Evolutionary conservation across 2,888 invertebrate species (phyloP), one percentile per base, ranked within the genome.

Genomic region (Drosophila anomelani): DNA sequence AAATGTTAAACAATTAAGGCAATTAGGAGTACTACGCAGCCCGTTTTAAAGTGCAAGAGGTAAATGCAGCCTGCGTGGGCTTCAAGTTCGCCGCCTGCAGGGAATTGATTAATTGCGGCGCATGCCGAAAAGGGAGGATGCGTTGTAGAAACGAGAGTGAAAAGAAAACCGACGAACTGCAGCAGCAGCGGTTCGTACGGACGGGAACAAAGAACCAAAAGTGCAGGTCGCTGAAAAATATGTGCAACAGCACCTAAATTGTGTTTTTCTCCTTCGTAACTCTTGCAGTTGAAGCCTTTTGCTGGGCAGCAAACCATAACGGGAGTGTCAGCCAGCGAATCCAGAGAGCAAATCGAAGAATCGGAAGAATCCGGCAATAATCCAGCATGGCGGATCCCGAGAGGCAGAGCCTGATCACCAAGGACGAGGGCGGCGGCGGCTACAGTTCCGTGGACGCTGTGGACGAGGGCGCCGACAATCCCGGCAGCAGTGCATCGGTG

Each of bases 371-470:
- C 69, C 81, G 83, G 36, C 29, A 26, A 51, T 57, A 70, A 69
- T 32, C 57, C 73, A 77, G 68, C 54, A 92, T 92, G 92, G 88
- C 90, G 72, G 92, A 92, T 88, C 90, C 90, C 43, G 92, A 92
- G 76, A 91, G 91, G 77, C 92, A 92, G 78, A 88, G 91, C 61
- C 84, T 92, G 66, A 83, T 92, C 73, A 86, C 87, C 66, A 90
- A 90, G 57, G 91, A 92, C 23, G 79, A 84, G 44, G 79, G 81
- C 46, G 84, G 80, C 46, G 84, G 80, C 51, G 84, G 87, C 81
- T 91, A 92, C 68, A 81, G 83, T n/a, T 78, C 89, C 29, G 80
- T 85, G 32, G 76, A 83, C 53, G 79, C 70, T 20, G 68, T 63
- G 57, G 78, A 63, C 38, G 89, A 81, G 36, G 90, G 78, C 38